These are phyloP conservation scores for Coluber constrictor DNA, from an alignment of 2,797 vertebrate genomes.

Conservation along the genomic window DNA sequence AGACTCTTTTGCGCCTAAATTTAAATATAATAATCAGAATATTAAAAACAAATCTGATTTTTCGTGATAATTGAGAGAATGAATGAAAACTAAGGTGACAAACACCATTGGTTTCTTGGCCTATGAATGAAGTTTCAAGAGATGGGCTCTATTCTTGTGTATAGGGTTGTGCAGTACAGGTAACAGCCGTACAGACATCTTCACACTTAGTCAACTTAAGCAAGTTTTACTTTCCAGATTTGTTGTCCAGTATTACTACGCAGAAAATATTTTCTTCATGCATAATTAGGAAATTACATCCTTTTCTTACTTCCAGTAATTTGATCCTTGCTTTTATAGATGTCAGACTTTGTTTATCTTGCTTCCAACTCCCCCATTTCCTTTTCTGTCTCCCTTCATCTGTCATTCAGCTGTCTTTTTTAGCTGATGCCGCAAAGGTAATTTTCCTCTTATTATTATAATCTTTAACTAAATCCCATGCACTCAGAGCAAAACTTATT, in stretches of 20 bases:
- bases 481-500: conserved; percentile 20
- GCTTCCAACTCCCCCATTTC: conserved; percentile 38
- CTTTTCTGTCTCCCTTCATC: conserved; percentile 40
- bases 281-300: conserved; percentile 19
- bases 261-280: conserved; percentile 18
- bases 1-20: background rate
- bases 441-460: conserved; percentile 28
- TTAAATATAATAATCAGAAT: background rate
- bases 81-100: background rate
- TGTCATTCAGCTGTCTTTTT: conserved; percentile 34
- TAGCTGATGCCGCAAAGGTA: conserved; percentile 23
- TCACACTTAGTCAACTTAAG: background rate
- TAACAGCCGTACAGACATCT: background rate
- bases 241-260: conserved; percentile 17
- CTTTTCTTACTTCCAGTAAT: conserved; percentile 25
- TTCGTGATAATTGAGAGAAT: background rate
- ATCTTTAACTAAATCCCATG: conserved; percentile 25
- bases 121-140: background rate
- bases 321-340: conserved; percentile 29
- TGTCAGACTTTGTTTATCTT: conserved; percentile 37
- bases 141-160: background rate
- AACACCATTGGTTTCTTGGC: background rate
- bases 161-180: background rate
- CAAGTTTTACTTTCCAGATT: conserved; percentile 10
- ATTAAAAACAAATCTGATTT: background rate